Evolutionary conservation across 2,113 vertebrate species (phyloP).

Genomic region (Tachycineta bicolor): DNA sequence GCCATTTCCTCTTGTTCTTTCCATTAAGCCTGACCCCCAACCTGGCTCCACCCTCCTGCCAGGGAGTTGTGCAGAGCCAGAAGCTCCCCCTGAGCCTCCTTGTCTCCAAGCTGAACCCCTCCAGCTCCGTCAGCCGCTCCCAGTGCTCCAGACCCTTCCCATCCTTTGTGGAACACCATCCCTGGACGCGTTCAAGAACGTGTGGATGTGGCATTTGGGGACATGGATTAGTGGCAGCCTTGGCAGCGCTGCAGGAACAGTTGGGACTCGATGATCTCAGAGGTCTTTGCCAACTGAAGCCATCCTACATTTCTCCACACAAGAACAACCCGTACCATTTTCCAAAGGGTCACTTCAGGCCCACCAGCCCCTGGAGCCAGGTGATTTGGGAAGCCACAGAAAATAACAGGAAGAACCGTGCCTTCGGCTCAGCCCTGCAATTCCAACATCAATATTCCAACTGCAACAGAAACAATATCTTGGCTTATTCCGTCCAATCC

Average conservation of each 20-base stretch:
- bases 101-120: not conserved
- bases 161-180: not conserved
- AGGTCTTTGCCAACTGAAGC: not conserved
- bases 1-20: not conserved
- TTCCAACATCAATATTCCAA: not conserved
- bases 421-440: not conserved
- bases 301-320: not conserved
- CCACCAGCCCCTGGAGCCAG: fast-evolving
- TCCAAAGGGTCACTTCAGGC: not conserved
- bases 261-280: fast-evolving
- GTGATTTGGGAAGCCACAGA: not conserved
- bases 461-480: fast-evolving
- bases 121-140: not conserved
- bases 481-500: not conserved
- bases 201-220: not conserved
- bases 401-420: fast-evolving
- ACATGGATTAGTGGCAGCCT: fast-evolving
- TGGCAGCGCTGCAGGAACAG: fast-evolving
- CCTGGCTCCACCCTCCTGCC: not conserved
- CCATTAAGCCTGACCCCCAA: fast-evolving
- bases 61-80: not conserved
- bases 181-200: not conserved
- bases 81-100: not conserved
- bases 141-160: not conserved
- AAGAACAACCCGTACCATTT: not conserved